Base-by-base conservation (phyloP, 2,888 invertebrate genomes). In the Achlya flavicornis region DNA sequence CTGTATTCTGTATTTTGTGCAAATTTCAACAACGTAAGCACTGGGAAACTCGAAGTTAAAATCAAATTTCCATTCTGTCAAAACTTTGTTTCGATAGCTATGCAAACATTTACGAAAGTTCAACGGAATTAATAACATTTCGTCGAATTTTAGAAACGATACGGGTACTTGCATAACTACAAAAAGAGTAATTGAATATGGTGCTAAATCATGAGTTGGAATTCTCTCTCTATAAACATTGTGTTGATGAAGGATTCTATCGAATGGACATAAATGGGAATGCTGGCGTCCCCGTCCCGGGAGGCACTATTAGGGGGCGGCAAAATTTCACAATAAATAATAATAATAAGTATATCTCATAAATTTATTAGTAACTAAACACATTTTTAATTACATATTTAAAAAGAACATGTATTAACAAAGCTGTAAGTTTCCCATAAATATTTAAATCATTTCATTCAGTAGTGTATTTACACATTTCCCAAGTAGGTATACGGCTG, bases 71-170 rank as follows among this genome's bases (percentile, higher is more conserved):
- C 70, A 76, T 76, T 76, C 65, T 65, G 64, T 66, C 68, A 64
- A 70, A 78, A 80, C 71, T 81, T 81, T 80, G 78, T 83, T 83
- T 79, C 72, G 76, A 80, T 79, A 78, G 75, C 67, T 80, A 80
- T 75, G 66, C 74, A 79, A 80, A 81, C 77, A 78, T 77, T 78
- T 77, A 77, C 76, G 69, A 77, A 76, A 83, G 80, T 81, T 82
- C 73, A 78, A 80, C 69, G 71, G 73, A 80, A 83, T 81, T 80
- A 83, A 85, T 85, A 84, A 79, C 66, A 69, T 70, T 76, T 75
- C 70, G 73, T 63, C 60, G 74, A 78, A 75, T 79, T 84, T 75
- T 65, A 69, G 71, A 73, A 74, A 78, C 67, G 75, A 70, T 76
- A 71, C 71, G 74, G 66, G 71, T 26, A 14, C 57, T 58, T 16